Percentiles rank a stretch among this genome's conserved stretches.
Evolutionary conservation across 2,888 invertebrate species (phyloP).

Genomic region (Caenorhabditis macrosperma): DNA sequence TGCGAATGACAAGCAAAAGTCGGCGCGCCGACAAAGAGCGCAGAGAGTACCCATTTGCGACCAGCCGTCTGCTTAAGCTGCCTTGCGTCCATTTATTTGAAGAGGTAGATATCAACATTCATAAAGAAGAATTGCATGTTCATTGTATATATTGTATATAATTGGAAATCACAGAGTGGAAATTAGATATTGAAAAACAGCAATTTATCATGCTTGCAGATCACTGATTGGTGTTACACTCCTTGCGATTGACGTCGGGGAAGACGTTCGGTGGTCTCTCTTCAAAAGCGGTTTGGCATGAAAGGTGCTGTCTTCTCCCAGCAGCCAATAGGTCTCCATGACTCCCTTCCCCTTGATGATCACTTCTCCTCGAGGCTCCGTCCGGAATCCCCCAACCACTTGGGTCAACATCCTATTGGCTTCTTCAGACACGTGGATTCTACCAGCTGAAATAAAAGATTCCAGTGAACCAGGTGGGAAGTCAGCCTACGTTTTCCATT

Average conservation of each 20-base stretch:
- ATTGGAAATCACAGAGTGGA: too few species aligned
- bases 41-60: too few species aligned
- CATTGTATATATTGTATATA: too few species aligned
- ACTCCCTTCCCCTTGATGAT: slow-evolving; percentile 74
- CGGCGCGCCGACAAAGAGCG: too few species aligned
- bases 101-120: too few species aligned
- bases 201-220: too few species aligned
- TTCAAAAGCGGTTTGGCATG: not conserved
- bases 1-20: too few species aligned
- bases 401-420: slow-evolving; percentile 69
- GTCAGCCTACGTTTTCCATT: slow-evolving; percentile 68
- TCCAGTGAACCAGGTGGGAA: not conserved
- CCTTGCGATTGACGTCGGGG: not conserved
- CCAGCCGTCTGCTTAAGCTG: too few species aligned
- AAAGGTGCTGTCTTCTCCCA: not conserved
- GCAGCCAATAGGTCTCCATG: slow-evolving; percentile 75
- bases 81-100: too few species aligned
- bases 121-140: too few species aligned
- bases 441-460: slow-evolving; percentile 69
- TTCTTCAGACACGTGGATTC: slow-evolving; percentile 72
- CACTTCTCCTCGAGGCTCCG: slow-evolving; percentile 74
- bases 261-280: not conserved
- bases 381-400: slow-evolving; percentile 72
- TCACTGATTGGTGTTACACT: slow-evolving; percentile 2
- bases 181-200: too few species aligned